Percentiles rank a stretch among this genome's conserved stretches.
These are phyloP conservation scores for Oreochromis aureus DNA, from an alignment of 2,113 vertebrate species.

Conservation along the genomic window DNA sequence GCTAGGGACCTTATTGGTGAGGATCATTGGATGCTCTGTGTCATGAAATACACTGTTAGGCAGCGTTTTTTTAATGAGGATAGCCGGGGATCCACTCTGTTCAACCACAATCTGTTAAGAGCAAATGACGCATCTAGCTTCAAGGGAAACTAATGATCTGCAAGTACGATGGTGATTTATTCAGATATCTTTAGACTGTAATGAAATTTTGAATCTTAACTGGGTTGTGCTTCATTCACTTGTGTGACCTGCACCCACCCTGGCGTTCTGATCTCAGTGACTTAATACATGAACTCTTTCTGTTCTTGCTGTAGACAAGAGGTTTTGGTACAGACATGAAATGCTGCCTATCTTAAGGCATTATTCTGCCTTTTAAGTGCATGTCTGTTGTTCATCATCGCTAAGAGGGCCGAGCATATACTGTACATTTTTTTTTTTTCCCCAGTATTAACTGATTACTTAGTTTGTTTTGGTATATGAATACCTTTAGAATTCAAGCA, in stretches of 20 bases:
- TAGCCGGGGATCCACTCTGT: not conserved
- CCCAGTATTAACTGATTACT: not conserved
- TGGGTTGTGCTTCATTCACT: not conserved
- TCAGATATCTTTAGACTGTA: not conserved
- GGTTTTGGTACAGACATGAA: not conserved
- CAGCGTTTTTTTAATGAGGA: not conserved
- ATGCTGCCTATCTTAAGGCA: not conserved
- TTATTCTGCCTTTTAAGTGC: not conserved
- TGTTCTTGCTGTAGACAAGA: not conserved
- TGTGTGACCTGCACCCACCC: not conserved
- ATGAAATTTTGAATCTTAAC: not conserved
- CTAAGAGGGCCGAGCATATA: not conserved
- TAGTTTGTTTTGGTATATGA: not conserved
- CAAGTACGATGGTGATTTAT: not conserved
- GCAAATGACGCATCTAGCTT: not conserved
- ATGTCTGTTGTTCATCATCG: not conserved
- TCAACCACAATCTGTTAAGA: not conserved
- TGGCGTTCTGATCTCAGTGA: not conserved
- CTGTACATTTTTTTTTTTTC: not conserved
- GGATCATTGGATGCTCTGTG: not conserved
- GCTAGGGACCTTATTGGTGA: constrained; percentile 93
- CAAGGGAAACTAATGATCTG: not conserved
- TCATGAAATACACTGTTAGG: rapidly evolving
- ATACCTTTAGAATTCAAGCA: not conserved
- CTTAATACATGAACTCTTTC: not conserved